Conservation (phyloP, 23 tunicate genomes). For the Ascidia mentula region DNA sequence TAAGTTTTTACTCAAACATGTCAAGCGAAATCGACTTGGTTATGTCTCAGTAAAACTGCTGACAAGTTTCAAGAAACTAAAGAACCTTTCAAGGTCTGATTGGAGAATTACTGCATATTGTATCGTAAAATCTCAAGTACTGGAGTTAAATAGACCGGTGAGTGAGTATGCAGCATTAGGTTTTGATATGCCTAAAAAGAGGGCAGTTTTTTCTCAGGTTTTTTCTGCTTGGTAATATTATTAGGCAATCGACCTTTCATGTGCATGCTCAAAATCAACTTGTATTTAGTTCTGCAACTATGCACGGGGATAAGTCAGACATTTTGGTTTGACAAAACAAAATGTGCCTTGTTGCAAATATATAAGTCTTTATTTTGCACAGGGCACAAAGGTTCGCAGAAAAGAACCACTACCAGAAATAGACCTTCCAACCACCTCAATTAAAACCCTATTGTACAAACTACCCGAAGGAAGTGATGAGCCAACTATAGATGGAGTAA, state of each 20-base stretch:
- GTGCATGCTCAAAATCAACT: too few species aligned
- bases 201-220: too few species aligned
- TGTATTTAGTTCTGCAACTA: too few species aligned
- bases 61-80: constrained; percentile 94
- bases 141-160: constrained; percentile 74
- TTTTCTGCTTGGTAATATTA: too few species aligned
- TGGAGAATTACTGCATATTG: constrained; percentile 89
- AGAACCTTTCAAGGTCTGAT: constrained; percentile 73
- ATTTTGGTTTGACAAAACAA: too few species aligned
- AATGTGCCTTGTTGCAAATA: too few species aligned
- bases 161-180: too few species aligned
- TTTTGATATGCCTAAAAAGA: too few species aligned
- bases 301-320: too few species aligned
- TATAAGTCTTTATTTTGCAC: background rate
- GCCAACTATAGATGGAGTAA: constrained; percentile 74
- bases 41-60: constrained; percentile 95
- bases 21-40: constrained; percentile 88
- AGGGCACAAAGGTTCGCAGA: constrained; percentile 94
- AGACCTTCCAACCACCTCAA: constrained; percentile 92
- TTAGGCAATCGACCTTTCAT: too few species aligned
- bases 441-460: constrained; percentile 82
- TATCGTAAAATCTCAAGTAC: constrained; percentile 57
- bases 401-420: constrained; percentile 90
- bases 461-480: constrained; percentile 45
- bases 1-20: constrained; percentile 94